These are phyloP conservation scores for Parauchenoglanis ngamensis DNA, from an alignment of 2,797 vertebrate genomes.

Conservation along the genomic window DNA sequence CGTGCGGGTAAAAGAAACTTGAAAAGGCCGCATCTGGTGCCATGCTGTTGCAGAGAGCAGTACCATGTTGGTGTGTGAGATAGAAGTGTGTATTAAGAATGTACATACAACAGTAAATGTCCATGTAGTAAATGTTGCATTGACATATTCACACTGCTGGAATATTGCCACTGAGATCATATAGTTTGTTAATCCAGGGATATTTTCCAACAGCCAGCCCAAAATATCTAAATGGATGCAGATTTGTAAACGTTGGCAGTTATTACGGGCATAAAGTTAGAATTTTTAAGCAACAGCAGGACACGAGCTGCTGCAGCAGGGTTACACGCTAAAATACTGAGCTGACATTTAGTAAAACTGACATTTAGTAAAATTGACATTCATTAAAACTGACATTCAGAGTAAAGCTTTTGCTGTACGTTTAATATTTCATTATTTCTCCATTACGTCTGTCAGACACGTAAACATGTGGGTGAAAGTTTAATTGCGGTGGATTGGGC, in stretches of 20 bases:
- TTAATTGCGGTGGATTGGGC: not conserved
- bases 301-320: not conserved
- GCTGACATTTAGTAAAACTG: conserved; percentile 28
- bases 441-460: not conserved
- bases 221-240: not conserved
- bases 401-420: conserved; percentile 4
- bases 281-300: not conserved
- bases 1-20: not conserved
- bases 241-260: not conserved
- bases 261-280: not conserved
- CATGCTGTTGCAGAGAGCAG: not conserved
- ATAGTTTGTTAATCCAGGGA: not conserved
- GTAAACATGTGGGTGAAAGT: not conserved
- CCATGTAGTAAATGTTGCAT: no score
- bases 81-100: not conserved
- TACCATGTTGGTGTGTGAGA: not conserved
- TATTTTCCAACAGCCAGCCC: not conserved
- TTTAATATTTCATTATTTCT: conserved; percentile 10
- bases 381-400: conserved; percentile 25
- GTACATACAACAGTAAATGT: no score
- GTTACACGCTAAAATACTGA: not conserved
- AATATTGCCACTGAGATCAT: no score
- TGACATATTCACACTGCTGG: no score
- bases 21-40: not conserved
- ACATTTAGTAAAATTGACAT: conserved; percentile 20